Evolutionary conservation across 1,140 invertebrate species (phyloP).

Genomic region (Gryon sp.): DNA sequence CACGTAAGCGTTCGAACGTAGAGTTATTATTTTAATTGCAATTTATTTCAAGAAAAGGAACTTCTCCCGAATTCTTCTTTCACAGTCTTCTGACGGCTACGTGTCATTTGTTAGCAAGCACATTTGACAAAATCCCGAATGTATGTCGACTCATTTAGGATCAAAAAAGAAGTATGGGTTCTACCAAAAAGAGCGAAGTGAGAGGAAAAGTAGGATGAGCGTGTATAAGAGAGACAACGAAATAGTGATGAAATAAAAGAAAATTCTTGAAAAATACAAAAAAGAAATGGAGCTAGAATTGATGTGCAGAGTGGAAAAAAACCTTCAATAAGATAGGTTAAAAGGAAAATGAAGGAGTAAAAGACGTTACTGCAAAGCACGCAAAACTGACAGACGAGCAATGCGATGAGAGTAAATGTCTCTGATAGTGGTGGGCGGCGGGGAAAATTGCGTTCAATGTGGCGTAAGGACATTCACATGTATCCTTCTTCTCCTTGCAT

Average conservation of each 20-base stretch:
- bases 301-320: slow-evolving; percentile 49
- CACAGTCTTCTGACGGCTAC: slow-evolving; percentile 27
- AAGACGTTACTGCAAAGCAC: slow-evolving; percentile 58
- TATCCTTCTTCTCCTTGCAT: slow-evolving; percentile 52
- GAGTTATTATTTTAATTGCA: slow-evolving; percentile 53
- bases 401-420: slow-evolving; percentile 32
- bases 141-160: slow-evolving; percentile 41
- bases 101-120: slow-evolving; percentile 32
- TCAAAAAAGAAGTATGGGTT: slow-evolving; percentile 19
- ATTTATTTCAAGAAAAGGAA: slow-evolving; percentile 40
- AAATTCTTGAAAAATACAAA: slow-evolving; percentile 28
- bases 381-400: slow-evolving; percentile 51
- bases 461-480: slow-evolving; percentile 62
- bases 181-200: neutral
- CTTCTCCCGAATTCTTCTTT: slow-evolving; percentile 40
- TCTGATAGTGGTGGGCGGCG: slow-evolving; percentile 45
- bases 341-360: slow-evolving; percentile 50
- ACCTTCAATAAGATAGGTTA: slow-evolving; percentile 43
- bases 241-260: slow-evolving; percentile 1
- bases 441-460: slow-evolving; percentile 65
- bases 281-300: slow-evolving; percentile 21
- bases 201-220: neutral
- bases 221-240: neutral
- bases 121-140: slow-evolving; percentile 42
- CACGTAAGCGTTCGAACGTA: too few species aligned